Conservation (phyloP, 2,888 invertebrate genomes). For the Kuschelorhynchus macadamiae region DNA sequence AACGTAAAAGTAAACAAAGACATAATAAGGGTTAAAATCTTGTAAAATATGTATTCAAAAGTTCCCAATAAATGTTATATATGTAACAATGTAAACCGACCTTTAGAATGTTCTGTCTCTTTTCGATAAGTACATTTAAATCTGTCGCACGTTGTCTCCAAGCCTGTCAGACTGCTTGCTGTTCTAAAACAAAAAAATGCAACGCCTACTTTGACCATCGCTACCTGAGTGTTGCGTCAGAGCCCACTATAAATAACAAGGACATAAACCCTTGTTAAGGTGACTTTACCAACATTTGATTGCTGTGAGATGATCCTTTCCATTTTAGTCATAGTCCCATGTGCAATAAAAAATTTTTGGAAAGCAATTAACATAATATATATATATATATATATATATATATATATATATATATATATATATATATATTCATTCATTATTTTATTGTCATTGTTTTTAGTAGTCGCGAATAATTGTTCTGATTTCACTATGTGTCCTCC, state of each 20-base stretch:
- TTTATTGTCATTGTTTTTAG: too few species aligned
- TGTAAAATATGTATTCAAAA: too few species aligned
- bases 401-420: not conserved
- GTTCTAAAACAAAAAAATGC: conserved; percentile 59
- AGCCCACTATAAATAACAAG: conserved; percentile 67
- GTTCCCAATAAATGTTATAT: too few species aligned
- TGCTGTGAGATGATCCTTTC: conserved; percentile 57
- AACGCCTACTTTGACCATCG: conserved; percentile 67
- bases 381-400: not conserved
- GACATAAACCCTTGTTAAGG: conserved; percentile 69
- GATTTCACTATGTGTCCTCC: too few species aligned
- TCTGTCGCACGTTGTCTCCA: conserved; percentile 66
- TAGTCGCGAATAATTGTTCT: too few species aligned
- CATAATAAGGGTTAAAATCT: too few species aligned
- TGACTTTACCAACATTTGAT: conserved; percentile 65
- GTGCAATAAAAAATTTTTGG: conserved; percentile 8
- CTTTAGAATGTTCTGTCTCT: conserved; percentile 17
- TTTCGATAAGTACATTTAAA: conserved; percentile 54
- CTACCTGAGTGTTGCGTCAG: conserved; percentile 69
- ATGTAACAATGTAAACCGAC: conserved; percentile 28
- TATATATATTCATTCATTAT: too few species aligned
- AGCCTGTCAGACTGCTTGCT: conserved; percentile 63
- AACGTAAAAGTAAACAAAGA: too few species aligned
- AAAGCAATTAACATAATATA: not conserved
- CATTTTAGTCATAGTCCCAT: conserved; percentile 11